These are phyloP conservation scores for Malurus splendens DNA, from an alignment of 2,797 vertebrate genomes.

Conservation along the genomic window DNA sequence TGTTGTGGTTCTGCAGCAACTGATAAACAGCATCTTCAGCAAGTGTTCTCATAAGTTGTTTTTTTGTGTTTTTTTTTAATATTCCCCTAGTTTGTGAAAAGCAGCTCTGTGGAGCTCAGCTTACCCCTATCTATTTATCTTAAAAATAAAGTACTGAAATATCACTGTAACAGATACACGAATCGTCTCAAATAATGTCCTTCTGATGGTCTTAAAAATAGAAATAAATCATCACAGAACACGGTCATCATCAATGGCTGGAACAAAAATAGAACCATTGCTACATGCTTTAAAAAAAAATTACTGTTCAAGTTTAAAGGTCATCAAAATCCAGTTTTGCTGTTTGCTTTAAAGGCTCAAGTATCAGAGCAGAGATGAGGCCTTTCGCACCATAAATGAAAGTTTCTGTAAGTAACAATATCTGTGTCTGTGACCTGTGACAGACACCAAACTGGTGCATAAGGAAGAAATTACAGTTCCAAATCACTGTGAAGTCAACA, in stretches of 20 bases:
- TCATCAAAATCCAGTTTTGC: neutral
- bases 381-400: neutral
- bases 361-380: neutral
- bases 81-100: neutral
- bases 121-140: neutral
- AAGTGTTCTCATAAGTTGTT: neutral
- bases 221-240: neutral
- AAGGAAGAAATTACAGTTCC: neutral
- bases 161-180: neutral
- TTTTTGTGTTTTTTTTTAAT: neutral
- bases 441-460: neutral
- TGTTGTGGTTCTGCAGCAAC: neutral
- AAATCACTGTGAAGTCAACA: neutral
- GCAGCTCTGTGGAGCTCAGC: neutral
- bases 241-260: neutral
- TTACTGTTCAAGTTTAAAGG: neutral
- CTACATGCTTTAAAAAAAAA: fast-evolving
- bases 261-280: neutral
- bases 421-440: neutral
- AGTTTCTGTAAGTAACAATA: neutral
- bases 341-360: neutral
- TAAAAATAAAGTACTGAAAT: neutral
- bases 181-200: neutral
- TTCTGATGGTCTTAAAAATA: neutral
- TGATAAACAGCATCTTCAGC: neutral